Evolutionary conservation across 1,140 invertebrate genomes (phyloP), one percentile per base, ranked within the genome.

Genomic region (Diuraphis noxia): DNA sequence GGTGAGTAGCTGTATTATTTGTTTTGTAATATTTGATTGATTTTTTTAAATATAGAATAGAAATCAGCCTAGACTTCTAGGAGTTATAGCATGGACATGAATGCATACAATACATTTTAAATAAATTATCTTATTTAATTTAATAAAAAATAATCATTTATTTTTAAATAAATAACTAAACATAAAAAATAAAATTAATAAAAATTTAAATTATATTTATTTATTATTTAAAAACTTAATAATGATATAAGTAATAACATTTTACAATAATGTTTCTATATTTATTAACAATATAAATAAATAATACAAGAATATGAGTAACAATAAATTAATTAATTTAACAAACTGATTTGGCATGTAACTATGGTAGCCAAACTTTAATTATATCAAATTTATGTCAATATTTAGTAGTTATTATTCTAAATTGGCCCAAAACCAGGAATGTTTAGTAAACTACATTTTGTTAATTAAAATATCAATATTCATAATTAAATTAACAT

Each of bases 261-360:
- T 77, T 79, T 46, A 79, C 63, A 88, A 88, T 38, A 88, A 88
- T 88, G 87, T 88, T 88, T 46, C 88, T 90, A 90, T 90, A 46
- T 90, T 79, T 79, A 90, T 79, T 46, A 90, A 90, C 88, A 90
- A 89, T 89, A 88, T 41, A 88, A 88, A 88, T 90, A 90, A 77
- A 90, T 46, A 90, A 90, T 90, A 90, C 88, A 89, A 72, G 52
- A 46, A 34, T 72, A 90, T 21, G 34, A 79, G 34, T 77, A 90
- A 90, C 41, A 90, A 90, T 43, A 46, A 49, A 46, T 90, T n/a
- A 88, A 41, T 88, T n/a, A 30, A 72, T 43, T 63, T 72, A 88
- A 63, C n/a, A 72, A 88, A 63, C 38, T 72, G 30, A 88, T 30
- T 72, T 46, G 36, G 88, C 86, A 41, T 89, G n/a, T 43, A 41